Base-by-base conservation (phyloP, 37 sponge, comb jelly and placozoan species). In the Theonella swinhoei region DNA sequence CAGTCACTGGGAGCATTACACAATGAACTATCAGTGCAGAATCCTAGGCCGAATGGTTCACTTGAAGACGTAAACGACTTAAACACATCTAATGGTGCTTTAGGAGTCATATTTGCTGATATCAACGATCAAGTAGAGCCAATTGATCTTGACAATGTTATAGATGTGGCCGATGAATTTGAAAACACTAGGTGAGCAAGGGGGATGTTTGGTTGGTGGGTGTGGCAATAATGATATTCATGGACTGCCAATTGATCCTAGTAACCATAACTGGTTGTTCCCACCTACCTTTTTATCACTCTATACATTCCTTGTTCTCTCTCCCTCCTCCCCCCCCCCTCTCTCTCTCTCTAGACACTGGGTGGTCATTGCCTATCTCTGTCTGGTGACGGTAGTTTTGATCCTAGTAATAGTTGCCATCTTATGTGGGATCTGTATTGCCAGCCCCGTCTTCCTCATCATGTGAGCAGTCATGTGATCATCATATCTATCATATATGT, bases 341-440 rank as follows among this genome's bases (percentile, higher is more conserved):
- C 67, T 66, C 28, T 28, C 74, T n/a, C n/a, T 38, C 63, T 37
- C 1, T 68, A 86, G 86, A 65, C 79, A 86, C 34, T 86, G 79
- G 79, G 73, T 39, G 0, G 73, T 86, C 33, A 62, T 86, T 11
- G 86, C 64, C 42, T 86, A 86, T 43, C 40, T 86, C 36, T 69
- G 69, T 2, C 32, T 86, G 72, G 38, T 64, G 9, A 17, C 61
- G 62, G 29, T 78, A 7, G 42, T 86, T 0, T 73, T 86, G 8
- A 4, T 86, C 32, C 2, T 78, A n/a, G 22, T 74, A 14, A 54
- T 42, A 0, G 28, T 75, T 3, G 4, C 84, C n/a, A 41, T 75
- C 34, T 43, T 37, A 67, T 83, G 66, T 35, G 58, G 76, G 8
- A 68, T 59, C 62, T 74, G 74, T 42, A 66, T 41, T 60, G 25